Evolutionary conservation across 1,140 invertebrate genomes (phyloP), one percentile per base, ranked within the genome.

Genomic region (Drosophila pandora): DNA sequence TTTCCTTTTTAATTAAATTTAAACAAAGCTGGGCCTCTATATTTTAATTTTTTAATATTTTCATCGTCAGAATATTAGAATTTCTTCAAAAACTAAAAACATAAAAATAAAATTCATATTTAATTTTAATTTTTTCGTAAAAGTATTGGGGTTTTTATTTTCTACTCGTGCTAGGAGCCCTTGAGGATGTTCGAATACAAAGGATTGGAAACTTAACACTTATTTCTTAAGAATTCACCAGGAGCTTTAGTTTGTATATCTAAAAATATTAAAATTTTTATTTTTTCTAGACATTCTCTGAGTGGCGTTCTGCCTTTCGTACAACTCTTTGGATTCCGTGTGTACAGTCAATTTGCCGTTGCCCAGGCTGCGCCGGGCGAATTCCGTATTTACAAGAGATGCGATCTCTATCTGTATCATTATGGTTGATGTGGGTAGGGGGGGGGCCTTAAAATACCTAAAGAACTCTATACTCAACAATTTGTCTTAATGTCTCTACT

Each of bases 391-490:
- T 82, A 82, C 79, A 82, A 69, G 34, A 50, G 47, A 48, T 21
- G 54, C 28, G 54, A 37, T 37, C 34, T 37, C 34, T n/a, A 37
- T 37, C 10, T 37, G 10, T 37, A 37, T 37, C 2, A 37, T 67
- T 67, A 32, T n/a, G 57, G 32, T 49, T 58, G 17, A 48, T 64
- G 13, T 43, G 60, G 48, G 55, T 3, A 25, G 37, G 45, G 45
- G 17, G 23, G 52, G 50, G 39, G 59, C 57, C 73, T 65, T 87
- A 88, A 82, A 64, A 74, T 78, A 87, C 56, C 55, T 87, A 87
- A 75, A 82, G 61, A 72, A 61, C 72, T 56, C 70, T 76, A 87
- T 68, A 88, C 79, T 87, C 78, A 87, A 87, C 70, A 87, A 87
- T 88, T 88, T 68, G 58, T 68, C 83, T 88, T 88, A 88, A 52